Conservation (phyloP, 2,797 vertebrate species). For the Takifugu rubripes region DNA sequence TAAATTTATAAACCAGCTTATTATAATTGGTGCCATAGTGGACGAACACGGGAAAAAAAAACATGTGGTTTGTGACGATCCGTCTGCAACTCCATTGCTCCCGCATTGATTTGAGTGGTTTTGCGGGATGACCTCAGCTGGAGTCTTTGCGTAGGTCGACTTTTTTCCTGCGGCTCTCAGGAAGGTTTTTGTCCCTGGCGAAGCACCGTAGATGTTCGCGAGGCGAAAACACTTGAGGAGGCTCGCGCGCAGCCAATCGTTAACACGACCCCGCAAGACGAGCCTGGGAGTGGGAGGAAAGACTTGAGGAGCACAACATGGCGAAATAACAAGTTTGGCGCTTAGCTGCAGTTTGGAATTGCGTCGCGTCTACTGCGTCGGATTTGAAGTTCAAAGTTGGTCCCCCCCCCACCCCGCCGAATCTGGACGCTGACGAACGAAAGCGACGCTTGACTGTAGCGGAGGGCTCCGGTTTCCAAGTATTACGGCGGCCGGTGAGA, state of each 20-base stretch:
- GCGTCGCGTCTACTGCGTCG: conserved; percentile 20
- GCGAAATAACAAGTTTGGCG: conserved; percentile 68
- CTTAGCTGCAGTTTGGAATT: conserved; percentile 32
- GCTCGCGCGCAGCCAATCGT: conserved; percentile 55
- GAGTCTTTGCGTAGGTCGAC: conserved; percentile 22
- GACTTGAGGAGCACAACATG: conserved; percentile 68
- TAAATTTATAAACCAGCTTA: too few species aligned
- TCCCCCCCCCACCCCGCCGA: neutral
- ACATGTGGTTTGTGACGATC: neutral
- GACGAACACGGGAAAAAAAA: neutral
- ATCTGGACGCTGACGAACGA: conserved; percentile 27
- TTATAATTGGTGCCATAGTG: neutral
- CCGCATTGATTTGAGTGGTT: neutral
- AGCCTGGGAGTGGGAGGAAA: conserved; percentile 51
- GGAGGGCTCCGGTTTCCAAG: conserved; percentile 35
- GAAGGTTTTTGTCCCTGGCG: conserved; percentile 68
- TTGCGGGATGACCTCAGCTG: conserved; percentile 9
- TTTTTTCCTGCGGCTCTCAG: neutral
- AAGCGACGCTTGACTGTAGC: conserved; percentile 30
- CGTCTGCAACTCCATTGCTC: neutral
- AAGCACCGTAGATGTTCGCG: conserved; percentile 63
- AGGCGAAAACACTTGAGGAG: conserved; percentile 64
- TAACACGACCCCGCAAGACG: conserved; percentile 40
- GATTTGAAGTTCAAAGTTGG: conserved; percentile 20
- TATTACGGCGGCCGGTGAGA: conserved; percentile 39